These are phyloP conservation scores for Drosophila burlai DNA, from an alignment of 1,140 invertebrate species.

Conservation along the genomic window DNA sequence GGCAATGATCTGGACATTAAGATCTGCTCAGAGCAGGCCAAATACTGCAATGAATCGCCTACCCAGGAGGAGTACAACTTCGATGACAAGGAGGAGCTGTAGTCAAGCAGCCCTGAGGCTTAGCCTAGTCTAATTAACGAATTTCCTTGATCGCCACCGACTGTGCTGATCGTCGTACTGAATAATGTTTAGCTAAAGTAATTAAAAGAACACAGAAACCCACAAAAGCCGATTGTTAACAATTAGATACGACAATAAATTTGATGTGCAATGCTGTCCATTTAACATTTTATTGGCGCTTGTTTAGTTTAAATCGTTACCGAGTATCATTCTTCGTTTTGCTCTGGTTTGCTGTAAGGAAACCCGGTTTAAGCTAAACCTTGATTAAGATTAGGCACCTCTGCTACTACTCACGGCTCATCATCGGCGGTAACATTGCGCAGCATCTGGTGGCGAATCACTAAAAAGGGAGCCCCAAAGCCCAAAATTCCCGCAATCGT, in stretches of 20 bases:
- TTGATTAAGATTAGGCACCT: background rate
- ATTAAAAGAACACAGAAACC: constrained; percentile 4
- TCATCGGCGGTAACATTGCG: constrained; percentile 28
- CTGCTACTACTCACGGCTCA: constrained; percentile 27
- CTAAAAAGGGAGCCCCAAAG: constrained; percentile 61
- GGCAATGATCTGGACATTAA: constrained; percentile 82
- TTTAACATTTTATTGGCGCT: constrained; percentile 32
- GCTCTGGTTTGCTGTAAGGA: constrained; percentile 18
- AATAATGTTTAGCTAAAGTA: constrained; percentile 38
- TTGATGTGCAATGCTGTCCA: constrained; percentile 55
- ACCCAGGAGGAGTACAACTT: constrained; percentile 85
- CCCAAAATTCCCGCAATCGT: constrained; percentile 41
- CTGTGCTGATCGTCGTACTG: constrained; percentile 40
- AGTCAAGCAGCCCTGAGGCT: constrained; percentile 15
- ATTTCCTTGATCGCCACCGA: constrained; percentile 61
- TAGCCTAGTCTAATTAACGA: constrained; percentile 47
- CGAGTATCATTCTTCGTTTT: background rate
- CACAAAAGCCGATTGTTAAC: constrained; percentile 28
- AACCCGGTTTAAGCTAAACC: too few relatives aligned
- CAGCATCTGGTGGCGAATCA: constrained; percentile 66
- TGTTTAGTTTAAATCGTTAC: background rate
- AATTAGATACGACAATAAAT: constrained; percentile 64
- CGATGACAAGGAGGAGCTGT: constrained; percentile 75
- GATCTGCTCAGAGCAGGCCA: constrained; percentile 85
- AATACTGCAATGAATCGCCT: constrained; percentile 84